Base-by-base conservation (phyloP, 2,888 invertebrate genomes). In the Andrena minutula region DNA sequence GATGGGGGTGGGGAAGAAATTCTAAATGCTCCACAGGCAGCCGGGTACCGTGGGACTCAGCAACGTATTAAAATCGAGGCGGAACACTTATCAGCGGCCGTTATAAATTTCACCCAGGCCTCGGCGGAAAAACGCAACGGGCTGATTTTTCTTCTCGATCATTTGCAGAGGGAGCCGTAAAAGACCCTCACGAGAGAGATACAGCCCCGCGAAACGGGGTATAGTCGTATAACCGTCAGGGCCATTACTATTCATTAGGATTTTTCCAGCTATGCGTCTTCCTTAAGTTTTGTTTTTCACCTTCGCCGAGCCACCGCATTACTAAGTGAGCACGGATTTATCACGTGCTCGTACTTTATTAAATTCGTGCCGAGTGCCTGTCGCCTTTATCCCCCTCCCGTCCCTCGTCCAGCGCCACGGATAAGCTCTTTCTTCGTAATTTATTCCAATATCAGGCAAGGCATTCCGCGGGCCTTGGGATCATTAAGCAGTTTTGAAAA, bases 231-330 rank as follows among this genome's bases (percentile, higher is more conserved):
- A 84, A 82, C 75, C 81, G 83, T 77, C 82, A 81, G 23, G 23
- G 82, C 90, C 90, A 92, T 92, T 92, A 92, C 89, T 92, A 92
- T 92, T 92, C 92, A 92, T 92, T 91, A 92, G 91, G 87, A 90
- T 90, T 89, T 90, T 90, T 91, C 88, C 89, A 87, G 88, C 91
- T 84, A 91, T 91, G 89, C 85, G 88, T 92, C 91, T 91, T 92
- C 88, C 90, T 92, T 91, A 91, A 89, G 89, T 89, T 84, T 86
- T 88, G 87, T 89, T 87, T 87, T 83, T 86, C 72, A 20, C 76
- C 77, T 60, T 79, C 73, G 70, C 58, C 82, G 60, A 77, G 78
- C 75, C 51, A 73, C 83, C 83, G 89, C 89, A 85, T 90, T 87
- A 89, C 90, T 85, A 89, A 91, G 89, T 84, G 88, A 86, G 90